These are phyloP conservation scores for Dicerorhinus sumatrensis DNA, from an alignment of 2,113 vertebrate species.

Conservation along the genomic window DNA sequence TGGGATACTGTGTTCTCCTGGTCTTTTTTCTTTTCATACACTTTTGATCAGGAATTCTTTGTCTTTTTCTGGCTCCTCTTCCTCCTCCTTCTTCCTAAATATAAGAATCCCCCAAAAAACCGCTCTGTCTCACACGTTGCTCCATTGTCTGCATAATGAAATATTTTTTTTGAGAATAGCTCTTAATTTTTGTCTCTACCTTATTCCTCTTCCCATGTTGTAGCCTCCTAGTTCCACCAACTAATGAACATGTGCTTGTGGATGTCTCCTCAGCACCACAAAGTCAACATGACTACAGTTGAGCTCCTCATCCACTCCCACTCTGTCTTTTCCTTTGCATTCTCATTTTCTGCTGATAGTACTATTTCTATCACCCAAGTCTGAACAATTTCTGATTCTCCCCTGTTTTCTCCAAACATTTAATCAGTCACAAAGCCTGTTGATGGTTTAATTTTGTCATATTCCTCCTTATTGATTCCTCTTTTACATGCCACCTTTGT, in stretches of 20 bases:
- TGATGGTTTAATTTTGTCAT: neutral
- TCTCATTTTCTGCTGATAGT: neutral
- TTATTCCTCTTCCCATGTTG: neutral
- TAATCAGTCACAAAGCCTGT: neutral
- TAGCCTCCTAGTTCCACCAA: accelerated
- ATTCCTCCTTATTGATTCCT: neutral
- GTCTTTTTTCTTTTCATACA: no score
- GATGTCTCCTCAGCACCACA: accelerated
- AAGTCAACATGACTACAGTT: accelerated
- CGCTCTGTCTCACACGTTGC: neutral
- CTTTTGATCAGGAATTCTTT: neutral
- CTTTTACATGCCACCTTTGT: neutral
- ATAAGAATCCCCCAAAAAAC: neutral
- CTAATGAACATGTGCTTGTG: neutral
- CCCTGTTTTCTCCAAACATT: neutral
- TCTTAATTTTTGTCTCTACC: neutral
- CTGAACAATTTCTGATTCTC: neutral
- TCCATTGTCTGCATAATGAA: neutral
- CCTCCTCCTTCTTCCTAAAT: neutral
- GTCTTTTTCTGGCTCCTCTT: neutral
- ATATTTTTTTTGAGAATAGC: neutral
- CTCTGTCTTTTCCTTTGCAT: neutral
- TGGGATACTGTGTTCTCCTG: neutral
- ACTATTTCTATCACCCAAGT: neutral
- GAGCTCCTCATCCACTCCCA: no score